Conservation (phyloP, 2,113 vertebrate genomes). For the Hemiprocne comata region DNA sequence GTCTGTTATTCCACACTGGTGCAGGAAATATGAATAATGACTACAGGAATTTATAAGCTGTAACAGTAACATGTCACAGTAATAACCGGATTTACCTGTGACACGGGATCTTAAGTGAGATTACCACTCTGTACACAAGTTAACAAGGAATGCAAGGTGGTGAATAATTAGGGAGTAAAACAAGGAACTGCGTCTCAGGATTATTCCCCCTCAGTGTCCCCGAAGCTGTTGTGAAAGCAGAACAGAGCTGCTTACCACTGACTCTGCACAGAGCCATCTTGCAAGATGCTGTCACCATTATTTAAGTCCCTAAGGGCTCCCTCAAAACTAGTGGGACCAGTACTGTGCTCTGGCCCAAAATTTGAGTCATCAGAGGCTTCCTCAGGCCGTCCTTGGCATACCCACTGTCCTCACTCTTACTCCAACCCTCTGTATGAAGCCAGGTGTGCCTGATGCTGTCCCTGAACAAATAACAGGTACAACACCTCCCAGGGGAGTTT, state of each 20-base stretch:
- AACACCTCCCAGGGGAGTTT: neutral
- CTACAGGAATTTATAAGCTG: neutral
- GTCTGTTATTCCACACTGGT: neutral
- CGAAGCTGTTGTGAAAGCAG: neutral
- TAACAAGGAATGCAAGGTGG: neutral
- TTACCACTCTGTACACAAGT: neutral
- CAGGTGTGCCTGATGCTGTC: neutral
- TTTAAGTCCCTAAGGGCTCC: neutral
- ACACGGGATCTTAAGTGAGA: neutral
- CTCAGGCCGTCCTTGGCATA: neutral
- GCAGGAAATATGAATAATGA: neutral
- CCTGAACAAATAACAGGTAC: neutral
- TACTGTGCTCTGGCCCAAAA: neutral
- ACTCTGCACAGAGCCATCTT: neutral
- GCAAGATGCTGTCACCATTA: neutral
- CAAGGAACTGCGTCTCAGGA: neutral
- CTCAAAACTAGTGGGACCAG: neutral
- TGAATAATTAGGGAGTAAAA: neutral
- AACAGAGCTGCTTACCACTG: neutral
- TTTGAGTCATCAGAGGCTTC: neutral
- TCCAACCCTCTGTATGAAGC: neutral
- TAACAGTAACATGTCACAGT: neutral
- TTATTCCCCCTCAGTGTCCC: neutral
- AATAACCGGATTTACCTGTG: conserved; percentile 11
- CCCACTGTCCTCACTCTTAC: neutral